phyloP scores from a whole-genome alignment of 2,113 vertebrate species.

The Kryptolebias marmoratus region DNA sequence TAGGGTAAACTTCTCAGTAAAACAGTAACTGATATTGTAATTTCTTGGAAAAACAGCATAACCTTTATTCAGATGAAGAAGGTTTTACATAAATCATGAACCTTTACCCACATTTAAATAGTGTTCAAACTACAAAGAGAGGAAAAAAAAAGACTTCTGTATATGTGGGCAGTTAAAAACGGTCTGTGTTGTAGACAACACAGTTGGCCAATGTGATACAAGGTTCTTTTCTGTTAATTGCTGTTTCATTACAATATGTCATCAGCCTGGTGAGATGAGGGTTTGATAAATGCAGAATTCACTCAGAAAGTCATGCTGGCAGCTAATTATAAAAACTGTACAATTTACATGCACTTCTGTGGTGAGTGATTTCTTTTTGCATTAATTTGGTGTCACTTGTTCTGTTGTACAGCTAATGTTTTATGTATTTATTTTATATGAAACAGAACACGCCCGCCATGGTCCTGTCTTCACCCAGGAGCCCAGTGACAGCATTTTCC shows the following conservation, averaged over 20 bases:
- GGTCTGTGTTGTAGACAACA: neutral
- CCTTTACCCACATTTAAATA: neutral
- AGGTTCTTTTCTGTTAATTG: conserved; percentile 64
- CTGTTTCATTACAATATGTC: conserved; percentile 44
- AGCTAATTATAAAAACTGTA: conserved; percentile 60
- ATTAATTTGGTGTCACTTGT: conserved; percentile 45
- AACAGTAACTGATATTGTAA: no score
- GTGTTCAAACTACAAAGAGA: neutral
- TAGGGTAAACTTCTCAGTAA: no score
- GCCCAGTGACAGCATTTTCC: conserved; percentile 85
- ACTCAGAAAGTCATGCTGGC: conserved; percentile 48
- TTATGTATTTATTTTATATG: conserved; percentile 7
- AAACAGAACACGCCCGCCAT: conserved; percentile 80
- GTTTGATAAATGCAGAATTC: conserved; percentile 54
- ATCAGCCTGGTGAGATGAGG: conserved; percentile 47
- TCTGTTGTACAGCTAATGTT: conserved; percentile 23
- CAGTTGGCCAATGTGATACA: conserved; percentile 1
- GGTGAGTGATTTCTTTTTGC: conserved; percentile 34
- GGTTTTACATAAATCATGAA: no score
- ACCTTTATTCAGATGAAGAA: no score
- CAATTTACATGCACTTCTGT: conserved; percentile 36
- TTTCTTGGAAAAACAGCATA: no score
- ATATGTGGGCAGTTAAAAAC: conserved; percentile 1
- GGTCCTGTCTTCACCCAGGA: conserved; percentile 88
- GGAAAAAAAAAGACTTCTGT: neutral